Base-by-base conservation (phyloP, 2,888 invertebrate genomes). In the Caenorhabditis sp. region DNA sequence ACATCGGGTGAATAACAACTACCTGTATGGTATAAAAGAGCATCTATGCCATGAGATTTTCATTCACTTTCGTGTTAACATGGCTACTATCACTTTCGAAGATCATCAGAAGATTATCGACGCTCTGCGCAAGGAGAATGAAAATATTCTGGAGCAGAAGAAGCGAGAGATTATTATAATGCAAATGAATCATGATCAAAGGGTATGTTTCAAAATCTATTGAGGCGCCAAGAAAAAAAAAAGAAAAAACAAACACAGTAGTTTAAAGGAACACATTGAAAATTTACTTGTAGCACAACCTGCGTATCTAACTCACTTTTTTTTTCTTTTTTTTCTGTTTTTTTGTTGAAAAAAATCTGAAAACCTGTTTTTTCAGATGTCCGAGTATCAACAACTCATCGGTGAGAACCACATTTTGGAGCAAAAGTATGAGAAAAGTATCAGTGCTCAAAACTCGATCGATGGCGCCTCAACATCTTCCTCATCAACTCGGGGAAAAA, bases 11-110 rank as follows among this genome's bases (percentile, higher is more conserved):
- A n/a, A n/a, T n/a, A n/a, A n/a, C n/a, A n/a, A n/a, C n/a, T n/a
- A n/a, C n/a, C n/a, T n/a, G n/a, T n/a, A n/a, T n/a, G n/a, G n/a
- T n/a, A n/a, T n/a, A n/a, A n/a, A n/a, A n/a, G n/a, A n/a, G n/a
- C n/a, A n/a, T n/a, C n/a, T n/a, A n/a, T n/a, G n/a, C n/a, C n/a
- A n/a, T n/a, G n/a, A n/a, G n/a, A n/a, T n/a, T n/a, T n/a, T n/a
- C n/a, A n/a, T n/a, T n/a, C n/a, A n/a, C n/a, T n/a, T n/a, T n/a
- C n/a, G n/a, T n/a, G n/a, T n/a, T n/a, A n/a, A n/a, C n/a, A n/a
- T n/a, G n/a, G n/a, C n/a, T 51, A 51, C n/a, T 17, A 51, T 51
- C 51, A 5, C 53, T 21, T 53, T 53, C 53, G 24, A 53, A 53
- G n/a, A 53, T 21, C 21, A 53, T 21, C 53, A 24, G 21, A 53